Evolutionary conservation across 2,888 invertebrate species (phyloP).

Genomic region (Paralinhomoeus sp.): DNA sequence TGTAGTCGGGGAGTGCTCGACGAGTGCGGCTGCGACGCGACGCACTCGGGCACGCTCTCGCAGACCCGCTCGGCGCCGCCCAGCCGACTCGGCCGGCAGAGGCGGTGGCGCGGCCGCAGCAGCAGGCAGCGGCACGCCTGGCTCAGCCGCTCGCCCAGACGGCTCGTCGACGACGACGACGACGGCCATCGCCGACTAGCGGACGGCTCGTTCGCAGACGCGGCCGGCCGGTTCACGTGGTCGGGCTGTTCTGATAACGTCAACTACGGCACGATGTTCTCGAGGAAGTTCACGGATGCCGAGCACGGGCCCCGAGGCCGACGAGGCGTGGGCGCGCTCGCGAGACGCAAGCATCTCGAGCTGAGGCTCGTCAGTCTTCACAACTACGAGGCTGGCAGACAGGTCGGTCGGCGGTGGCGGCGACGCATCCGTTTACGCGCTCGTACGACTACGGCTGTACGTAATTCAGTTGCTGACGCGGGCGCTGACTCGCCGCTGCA

Average conservation of each 20-base stretch:
- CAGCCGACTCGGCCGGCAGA: neutral
- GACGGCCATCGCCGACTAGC: too few species aligned
- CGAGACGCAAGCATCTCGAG: slow-evolving; percentile 15
- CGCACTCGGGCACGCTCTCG: neutral
- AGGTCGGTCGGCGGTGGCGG: too few species aligned
- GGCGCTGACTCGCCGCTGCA: too few species aligned
- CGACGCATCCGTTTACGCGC: too few species aligned
- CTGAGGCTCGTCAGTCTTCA: slow-evolving; percentile 28
- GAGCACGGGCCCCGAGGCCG: slow-evolving; percentile 14
- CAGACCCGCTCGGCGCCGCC: neutral
- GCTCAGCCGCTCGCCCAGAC: too few species aligned
- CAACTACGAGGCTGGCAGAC: slow-evolving; percentile 30
- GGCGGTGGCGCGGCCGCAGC: too few species aligned
- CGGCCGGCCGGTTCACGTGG: slow-evolving; percentile 16
- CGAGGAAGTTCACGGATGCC: slow-evolving; percentile 25
- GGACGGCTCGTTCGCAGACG: too few species aligned
- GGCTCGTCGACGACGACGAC: too few species aligned
- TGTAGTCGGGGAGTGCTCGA: slow-evolving; percentile 29
- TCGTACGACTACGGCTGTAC: too few species aligned
- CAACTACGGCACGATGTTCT: slow-evolving; percentile 22
- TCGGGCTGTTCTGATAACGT: slow-evolving; percentile 28
- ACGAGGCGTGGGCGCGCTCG: too few species aligned
- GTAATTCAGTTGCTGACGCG: too few species aligned
- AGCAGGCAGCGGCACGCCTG: too few species aligned
- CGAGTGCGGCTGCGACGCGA: slow-evolving; percentile 32